phyloP scores from a whole-genome alignment of 2,888 invertebrate genomes.

The Protophormia terraenovae region DNA sequence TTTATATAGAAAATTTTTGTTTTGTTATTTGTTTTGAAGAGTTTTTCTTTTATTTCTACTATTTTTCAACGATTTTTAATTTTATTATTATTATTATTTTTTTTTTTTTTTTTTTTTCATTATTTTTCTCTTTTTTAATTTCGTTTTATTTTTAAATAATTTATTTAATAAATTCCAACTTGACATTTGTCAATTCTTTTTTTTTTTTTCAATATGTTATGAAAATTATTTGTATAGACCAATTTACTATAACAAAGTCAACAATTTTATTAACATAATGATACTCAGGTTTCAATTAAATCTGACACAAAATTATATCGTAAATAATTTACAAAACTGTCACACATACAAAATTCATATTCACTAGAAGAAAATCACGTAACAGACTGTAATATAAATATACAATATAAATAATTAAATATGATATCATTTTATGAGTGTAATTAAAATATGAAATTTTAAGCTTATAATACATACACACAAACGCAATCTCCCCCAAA shows the following conservation, averaged over 20 bases:
- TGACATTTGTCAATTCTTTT: constrained; percentile 1
- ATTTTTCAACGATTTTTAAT: no score
- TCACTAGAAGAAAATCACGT: neutral
- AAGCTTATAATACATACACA: neutral
- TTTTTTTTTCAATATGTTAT: neutral
- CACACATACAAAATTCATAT: neutral
- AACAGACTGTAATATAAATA: neutral
- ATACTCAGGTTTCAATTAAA: constrained; percentile 66
- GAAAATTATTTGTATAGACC: neutral
- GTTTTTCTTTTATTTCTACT: no score
- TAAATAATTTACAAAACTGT: constrained; percentile 7
- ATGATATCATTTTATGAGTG: constrained; percentile 52
- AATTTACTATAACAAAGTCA: constrained; percentile 3
- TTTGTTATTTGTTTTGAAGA: no score
- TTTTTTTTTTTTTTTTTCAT: neutral
- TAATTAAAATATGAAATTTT: constrained; percentile 59
- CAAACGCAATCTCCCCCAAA: neutral
- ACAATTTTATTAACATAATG: constrained; percentile 56
- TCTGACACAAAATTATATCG: constrained; percentile 39
- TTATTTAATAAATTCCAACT: neutral
- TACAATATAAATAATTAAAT: constrained; percentile 51
- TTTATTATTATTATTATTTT: no score
- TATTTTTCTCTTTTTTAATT: neutral
- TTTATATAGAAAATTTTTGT: no score
- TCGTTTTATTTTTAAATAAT: neutral